Percentiles rank a stretch among this genome's conserved stretches.
Evolutionary conservation across 2,113 vertebrate species (phyloP).

Genomic region (Symphodus melops): DNA sequence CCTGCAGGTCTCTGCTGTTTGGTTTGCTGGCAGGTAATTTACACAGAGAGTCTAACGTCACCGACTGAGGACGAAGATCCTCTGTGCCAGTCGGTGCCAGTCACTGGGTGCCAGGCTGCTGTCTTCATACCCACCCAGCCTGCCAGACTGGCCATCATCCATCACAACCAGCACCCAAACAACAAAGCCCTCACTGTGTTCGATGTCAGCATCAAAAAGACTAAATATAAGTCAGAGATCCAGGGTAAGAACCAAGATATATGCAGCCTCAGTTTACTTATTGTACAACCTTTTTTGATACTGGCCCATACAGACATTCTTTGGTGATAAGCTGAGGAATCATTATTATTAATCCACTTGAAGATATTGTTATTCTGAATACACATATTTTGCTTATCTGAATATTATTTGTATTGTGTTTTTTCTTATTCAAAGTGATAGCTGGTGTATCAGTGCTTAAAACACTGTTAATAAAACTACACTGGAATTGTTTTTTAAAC

Average conservation of each 20-base stretch:
- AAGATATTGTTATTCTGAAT: not conserved
- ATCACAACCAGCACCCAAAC: not conserved
- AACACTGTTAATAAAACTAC: too few species aligned
- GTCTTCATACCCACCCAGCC: constrained; percentile 80
- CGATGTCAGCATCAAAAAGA: constrained; percentile 75
- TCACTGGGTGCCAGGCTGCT: constrained; percentile 59
- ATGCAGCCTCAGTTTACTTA: constrained; percentile 5
- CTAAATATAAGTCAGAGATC: constrained; percentile 72
- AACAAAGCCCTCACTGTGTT: constrained; percentile 72
- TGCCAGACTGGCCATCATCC: constrained; percentile 76
- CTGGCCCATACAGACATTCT: not conserved
- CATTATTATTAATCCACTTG: not conserved
- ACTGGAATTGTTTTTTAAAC: too few species aligned
- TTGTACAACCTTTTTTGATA: not conserved
- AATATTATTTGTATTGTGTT: too few species aligned
- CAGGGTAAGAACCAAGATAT: constrained; percentile 64
- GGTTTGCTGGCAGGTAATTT: constrained; percentile 72
- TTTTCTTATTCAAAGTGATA: too few species aligned
- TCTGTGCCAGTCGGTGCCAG: constrained; percentile 65
- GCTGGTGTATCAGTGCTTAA: too few species aligned
- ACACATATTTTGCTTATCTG: not conserved
- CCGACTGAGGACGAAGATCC: constrained; percentile 69
- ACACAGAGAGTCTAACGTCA: constrained; percentile 65
- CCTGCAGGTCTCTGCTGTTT: not conserved
- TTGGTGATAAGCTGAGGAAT: not conserved